Evolutionary conservation across 1,140 invertebrate species (phyloP), one percentile per base, ranked within the genome.

Genomic region (Psix sp.): DNA sequence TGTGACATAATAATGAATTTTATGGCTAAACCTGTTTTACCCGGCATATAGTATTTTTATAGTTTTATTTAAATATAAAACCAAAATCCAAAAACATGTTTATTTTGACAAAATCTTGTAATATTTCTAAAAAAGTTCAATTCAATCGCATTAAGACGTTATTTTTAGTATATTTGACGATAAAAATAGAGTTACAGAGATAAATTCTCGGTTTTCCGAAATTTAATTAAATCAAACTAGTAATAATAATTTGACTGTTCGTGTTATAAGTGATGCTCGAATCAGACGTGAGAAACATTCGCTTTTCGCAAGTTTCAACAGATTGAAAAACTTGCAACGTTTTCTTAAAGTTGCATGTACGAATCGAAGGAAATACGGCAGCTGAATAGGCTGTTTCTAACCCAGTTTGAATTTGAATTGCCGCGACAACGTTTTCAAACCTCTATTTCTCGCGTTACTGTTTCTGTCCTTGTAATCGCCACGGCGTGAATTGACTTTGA

Each of bases 401-500:
- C 56, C 18, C 39, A 49, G 38, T 56, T 70, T 54, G 43, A 70
- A 70, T 54, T 54, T 60, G 66, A 70, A 70, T 70, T n/a, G n/a
- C n/a, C 38, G 36, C 13, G 4, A 67, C 40, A 38, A 59, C 65
- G 17, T 70, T 54, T 54, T 54, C 35, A 46, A n/a, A 36, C 48
- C 10, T 17, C 29, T 42, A 49, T 59, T 26, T 51, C 31, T 26
- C 56, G 29, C 14, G 39, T 56, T 62, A 52, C 62, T 62, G 66
- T 48, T 71, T 59, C 29, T 48, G 48, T 60, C 24, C 16, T 9
- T 31, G 49, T 39, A 56, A 62, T 56, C 49, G 36, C n/a, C 24
- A 15, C 21, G 36, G 36, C 11, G 36, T 11, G 7, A 14, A 56
- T 71, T 71, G 29, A 49, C 56, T 45, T 62, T 62, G 29, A 46